phyloP scores from a whole-genome alignment of 2,888 invertebrate genomes.

The Drosophila atripex region DNA sequence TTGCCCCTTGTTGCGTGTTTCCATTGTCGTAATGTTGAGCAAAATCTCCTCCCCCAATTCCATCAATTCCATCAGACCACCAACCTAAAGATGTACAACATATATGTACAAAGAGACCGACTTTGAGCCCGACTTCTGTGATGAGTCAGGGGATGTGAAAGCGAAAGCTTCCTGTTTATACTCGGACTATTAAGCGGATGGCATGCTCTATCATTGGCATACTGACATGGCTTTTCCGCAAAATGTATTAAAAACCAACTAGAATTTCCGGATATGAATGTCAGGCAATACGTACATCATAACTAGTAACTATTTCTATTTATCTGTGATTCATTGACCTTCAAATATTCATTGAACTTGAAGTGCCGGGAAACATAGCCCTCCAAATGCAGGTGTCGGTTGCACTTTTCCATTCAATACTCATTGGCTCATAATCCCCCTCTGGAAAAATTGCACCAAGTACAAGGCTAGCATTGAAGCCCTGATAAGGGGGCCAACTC shows the following conservation, averaged over 20 bases:
- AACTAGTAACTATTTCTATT: too few relatives aligned
- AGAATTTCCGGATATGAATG: conserved; percentile 1
- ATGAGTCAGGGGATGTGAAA: conserved; percentile 28
- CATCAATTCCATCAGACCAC: background rate
- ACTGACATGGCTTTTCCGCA: too few relatives aligned
- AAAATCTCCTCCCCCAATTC: conserved; percentile 7
- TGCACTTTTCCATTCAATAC: conserved; percentile 1
- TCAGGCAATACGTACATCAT: too few relatives aligned
- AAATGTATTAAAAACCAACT: background rate
- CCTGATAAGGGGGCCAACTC: conserved; percentile 27
- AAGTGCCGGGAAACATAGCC: background rate
- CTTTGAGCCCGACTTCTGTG: conserved; percentile 10
- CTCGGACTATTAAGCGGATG: conserved; percentile 21
- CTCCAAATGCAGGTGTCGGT: conserved; percentile 11
- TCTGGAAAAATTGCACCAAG: conserved; percentile 38
- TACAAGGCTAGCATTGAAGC: conserved; percentile 19
- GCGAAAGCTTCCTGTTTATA: conserved; percentile 33
- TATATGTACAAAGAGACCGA: conserved; percentile 15
- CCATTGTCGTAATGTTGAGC: conserved; percentile 12
- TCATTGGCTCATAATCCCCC: conserved; percentile 24
- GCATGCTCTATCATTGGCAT: conserved; percentile 30
- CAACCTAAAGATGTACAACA: background rate
- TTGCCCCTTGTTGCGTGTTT: conserved; percentile 22
- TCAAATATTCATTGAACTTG: background rate
- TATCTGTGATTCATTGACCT: background rate